Conservation (phyloP, 2,113 vertebrate species). For the Pelvicachromis taeniatus region DNA sequence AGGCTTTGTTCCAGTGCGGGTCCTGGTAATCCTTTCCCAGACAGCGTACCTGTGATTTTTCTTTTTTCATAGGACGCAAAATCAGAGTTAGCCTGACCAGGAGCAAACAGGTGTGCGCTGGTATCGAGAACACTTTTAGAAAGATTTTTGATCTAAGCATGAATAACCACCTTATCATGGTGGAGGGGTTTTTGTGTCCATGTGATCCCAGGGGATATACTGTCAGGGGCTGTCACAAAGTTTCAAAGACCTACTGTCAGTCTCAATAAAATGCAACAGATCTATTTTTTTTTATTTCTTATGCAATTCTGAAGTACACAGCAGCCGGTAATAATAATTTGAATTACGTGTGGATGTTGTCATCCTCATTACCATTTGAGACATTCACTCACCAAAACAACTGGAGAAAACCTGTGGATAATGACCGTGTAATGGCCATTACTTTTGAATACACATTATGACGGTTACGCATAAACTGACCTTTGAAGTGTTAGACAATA, state of each 20-base stretch:
- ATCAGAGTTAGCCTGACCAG: neutral
- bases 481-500: conserved; percentile 32
- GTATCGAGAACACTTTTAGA: neutral
- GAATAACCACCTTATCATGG: neutral
- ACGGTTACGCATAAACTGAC: conserved; percentile 12
- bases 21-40: neutral
- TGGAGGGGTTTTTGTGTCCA: neutral
- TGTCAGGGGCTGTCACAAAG: neutral
- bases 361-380: conserved; percentile 21
- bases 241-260: neutral
- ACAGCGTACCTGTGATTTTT: neutral
- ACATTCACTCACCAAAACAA: conserved; percentile 4
- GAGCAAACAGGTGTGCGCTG: neutral
- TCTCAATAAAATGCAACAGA: neutral
- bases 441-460: conserved; percentile 20
- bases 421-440: conserved; percentile 25
- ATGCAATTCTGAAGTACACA: neutral
- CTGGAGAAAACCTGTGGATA: conserved; percentile 16
- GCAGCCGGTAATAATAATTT: neutral
- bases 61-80: neutral
- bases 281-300: neutral
- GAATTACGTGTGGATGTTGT: conserved; percentile 9
- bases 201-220: neutral
- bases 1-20: neutral
- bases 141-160: neutral